Base-by-base conservation (phyloP, 2,797 vertebrate species). In the Anabas testudineus region DNA sequence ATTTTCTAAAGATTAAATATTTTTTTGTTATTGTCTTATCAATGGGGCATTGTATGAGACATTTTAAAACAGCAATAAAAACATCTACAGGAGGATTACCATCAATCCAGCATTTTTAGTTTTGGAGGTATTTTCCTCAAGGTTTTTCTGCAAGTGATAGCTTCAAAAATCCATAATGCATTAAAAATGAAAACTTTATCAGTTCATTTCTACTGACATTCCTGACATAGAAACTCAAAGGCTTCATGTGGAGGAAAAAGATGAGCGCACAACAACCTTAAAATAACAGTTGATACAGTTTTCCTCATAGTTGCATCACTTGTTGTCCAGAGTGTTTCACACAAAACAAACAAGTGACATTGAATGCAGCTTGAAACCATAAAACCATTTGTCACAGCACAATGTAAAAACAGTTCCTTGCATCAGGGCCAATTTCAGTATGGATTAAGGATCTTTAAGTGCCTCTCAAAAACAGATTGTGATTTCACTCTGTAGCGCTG, bases 381-480 rank as follows among this genome's bases (percentile, higher is more conserved):
- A 55, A 69, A 76, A 70, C 49, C 49, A 56, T 72, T 76, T 60
- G 57, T 64, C 47, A 26, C 52, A 39, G 6, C 41, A 10, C 57
- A 32, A 51, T 78, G 48, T 67, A 42, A 71, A 81, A 76, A 65
- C 69, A 55, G 72, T 45, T 74, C 19, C 55, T 79, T 75, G 67
- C 60, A 81, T 85, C 47, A 14, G 51, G 30, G 37, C 42, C 77
- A 58, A 56, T 84, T 81, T 85, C 72, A 46, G 71, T 62, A 73
- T 39, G 80, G 70, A 78, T 81, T 79, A 65, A 80, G 64, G 34
- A 67, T 74, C 41, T 79, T 62, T 59, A 56, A 87, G 79, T 65
- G 66, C 55, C 80, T 82, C 81, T 90, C 74, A 26, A 32, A 74
- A 79, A 71, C 80, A 87, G 84, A 83, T 71, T 84, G 85, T 65